Evolutionary conservation across 1,140 invertebrate species (phyloP).

Genomic region (Hycleus phaleratus): DNA sequence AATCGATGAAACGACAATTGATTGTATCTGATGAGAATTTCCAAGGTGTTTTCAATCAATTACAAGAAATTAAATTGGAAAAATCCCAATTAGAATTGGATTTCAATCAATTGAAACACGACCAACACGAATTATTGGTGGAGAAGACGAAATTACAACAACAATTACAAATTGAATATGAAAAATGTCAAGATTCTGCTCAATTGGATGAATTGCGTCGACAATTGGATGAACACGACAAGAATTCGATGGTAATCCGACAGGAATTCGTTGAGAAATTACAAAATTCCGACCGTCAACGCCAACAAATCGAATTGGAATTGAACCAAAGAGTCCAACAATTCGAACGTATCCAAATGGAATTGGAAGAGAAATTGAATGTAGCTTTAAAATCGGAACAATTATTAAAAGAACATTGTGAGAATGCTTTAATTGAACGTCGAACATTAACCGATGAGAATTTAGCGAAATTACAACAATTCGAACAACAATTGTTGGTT

Average conservation of each 20-base stretch:
- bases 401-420: conserved; percentile 1
- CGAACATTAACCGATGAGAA: not conserved
- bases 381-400: conserved; percentile 7
- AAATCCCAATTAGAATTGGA: too few species aligned
- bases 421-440: not conserved
- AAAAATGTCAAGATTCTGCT: conserved; percentile 22
- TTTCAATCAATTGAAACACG: too few species aligned
- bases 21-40: not conserved
- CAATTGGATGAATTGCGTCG: conserved; percentile 26
- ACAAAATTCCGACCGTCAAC: conserved; percentile 5
- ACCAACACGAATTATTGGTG: conserved; percentile 21
- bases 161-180: conserved; percentile 37
- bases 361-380: conserved; percentile 14
- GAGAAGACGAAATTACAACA: conserved; percentile 44
- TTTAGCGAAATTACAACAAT: not conserved
- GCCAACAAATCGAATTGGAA: conserved; percentile 4
- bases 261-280: conserved; percentile 10
- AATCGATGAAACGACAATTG: not conserved
- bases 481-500: not conserved
- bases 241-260: conserved; percentile 21
- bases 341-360: not conserved
- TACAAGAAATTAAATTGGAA: too few species aligned
- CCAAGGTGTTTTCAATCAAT: too few species aligned
- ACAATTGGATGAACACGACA: conserved; percentile 23
- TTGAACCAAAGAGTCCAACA: not conserved